Conservation (phyloP, 2,888 invertebrate species). For the Disparrhopalites patrizii region DNA sequence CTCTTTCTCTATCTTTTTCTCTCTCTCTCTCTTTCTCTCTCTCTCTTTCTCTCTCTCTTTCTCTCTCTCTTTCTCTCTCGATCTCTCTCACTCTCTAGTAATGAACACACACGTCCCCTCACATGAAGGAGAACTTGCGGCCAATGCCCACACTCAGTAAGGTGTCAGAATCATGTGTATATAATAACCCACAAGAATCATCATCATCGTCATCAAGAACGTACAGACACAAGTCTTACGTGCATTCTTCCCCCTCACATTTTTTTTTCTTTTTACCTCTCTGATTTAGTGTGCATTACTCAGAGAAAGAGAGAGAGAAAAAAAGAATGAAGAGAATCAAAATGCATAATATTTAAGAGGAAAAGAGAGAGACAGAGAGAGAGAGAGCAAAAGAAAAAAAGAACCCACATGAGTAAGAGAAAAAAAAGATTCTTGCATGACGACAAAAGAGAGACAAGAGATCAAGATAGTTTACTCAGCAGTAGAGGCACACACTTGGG, state of each 20-base stretch:
- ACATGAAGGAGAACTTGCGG: neutral
- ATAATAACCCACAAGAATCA: neutral
- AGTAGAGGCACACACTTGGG: neutral
- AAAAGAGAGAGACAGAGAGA: neutral
- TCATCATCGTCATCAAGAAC: neutral
- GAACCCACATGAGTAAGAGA: neutral
- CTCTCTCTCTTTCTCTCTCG: neutral
- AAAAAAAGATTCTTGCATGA: too few species aligned
- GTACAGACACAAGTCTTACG: neutral
- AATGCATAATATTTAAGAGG: too few species aligned
- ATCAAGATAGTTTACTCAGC: conserved; percentile 18
- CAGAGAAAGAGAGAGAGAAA: neutral
- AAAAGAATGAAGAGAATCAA: neutral
- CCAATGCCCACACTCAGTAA: neutral
- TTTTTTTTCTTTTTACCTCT: neutral
- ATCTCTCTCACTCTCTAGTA: neutral
- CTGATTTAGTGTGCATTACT: neutral
- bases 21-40: neutral
- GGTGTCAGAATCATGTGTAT: neutral
- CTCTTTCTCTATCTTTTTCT: conserved; percentile 25
- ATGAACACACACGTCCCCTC: too few species aligned
- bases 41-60: conserved; percentile 23
- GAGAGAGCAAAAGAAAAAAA: neutral
- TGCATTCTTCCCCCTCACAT: neutral
- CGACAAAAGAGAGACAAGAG: conserved; percentile 10